Conservation (phyloP, 2,113 vertebrate species). For the Dryoscopus gambensis region DNA sequence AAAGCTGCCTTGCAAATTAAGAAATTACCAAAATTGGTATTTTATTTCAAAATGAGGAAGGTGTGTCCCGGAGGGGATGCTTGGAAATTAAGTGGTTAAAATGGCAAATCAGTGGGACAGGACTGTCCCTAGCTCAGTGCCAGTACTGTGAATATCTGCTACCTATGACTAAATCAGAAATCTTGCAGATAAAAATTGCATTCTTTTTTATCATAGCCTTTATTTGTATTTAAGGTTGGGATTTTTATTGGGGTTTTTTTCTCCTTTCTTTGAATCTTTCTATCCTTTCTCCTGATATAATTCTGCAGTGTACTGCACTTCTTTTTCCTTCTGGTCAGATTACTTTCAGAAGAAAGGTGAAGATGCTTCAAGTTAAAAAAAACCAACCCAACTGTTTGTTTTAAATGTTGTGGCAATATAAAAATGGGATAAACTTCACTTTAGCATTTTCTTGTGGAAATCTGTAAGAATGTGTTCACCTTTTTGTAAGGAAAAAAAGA, state of each 20-base stretch:
- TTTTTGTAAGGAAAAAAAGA: background rate
- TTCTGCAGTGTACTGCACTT: background rate
- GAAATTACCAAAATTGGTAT: background rate
- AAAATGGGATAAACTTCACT: background rate
- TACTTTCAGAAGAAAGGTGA: background rate
- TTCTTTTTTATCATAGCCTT: background rate
- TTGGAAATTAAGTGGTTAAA: background rate
- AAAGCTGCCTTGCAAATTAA: background rate
- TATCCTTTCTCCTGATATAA: background rate
- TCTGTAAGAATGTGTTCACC: background rate
- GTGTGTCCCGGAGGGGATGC: background rate
- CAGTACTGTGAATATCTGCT: background rate
- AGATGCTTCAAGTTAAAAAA: background rate
- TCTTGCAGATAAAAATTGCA: background rate
- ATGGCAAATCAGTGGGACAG: background rate
- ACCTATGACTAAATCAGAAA: rapidly evolving
- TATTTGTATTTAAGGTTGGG: background rate
- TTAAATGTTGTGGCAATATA: background rate
- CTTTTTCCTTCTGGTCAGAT: background rate
- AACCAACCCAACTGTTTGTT: background rate
- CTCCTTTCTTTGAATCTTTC: background rate
- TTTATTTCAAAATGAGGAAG: background rate
- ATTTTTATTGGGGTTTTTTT: background rate
- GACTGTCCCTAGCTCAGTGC: background rate
- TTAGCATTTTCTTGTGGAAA: background rate